phyloP scores from a whole-genome alignment of 2,113 vertebrate genomes.

The Hippocampus zosterae region DNA sequence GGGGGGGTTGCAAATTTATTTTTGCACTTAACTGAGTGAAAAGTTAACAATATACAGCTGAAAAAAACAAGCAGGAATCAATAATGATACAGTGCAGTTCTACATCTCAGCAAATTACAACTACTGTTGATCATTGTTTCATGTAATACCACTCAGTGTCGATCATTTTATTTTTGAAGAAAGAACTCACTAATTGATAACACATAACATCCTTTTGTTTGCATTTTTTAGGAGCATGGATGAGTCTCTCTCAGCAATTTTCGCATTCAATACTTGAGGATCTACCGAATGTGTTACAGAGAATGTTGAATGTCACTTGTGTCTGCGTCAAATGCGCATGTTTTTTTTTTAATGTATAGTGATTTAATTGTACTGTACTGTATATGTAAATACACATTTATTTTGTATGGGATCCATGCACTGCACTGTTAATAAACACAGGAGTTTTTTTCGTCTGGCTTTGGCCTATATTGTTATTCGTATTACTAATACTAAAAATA shows the following conservation, averaged over 20 bases:
- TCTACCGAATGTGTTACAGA: conserved; percentile 33
- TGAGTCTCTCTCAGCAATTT: conserved; percentile 22
- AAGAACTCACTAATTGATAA: not conserved
- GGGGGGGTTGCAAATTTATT: too few species aligned
- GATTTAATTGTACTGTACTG: conserved; percentile 27
- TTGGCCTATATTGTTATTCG: not conserved
- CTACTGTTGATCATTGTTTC: too few species aligned
- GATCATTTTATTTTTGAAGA: not conserved
- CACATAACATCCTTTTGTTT: not conserved
- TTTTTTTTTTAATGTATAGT: not conserved
- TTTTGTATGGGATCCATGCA: conserved; percentile 41
- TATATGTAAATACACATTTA: conserved; percentile 25
- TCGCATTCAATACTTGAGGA: conserved; percentile 47
- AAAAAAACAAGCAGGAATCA: too few species aligned
- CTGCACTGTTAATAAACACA: conserved; percentile 10
- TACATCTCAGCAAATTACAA: too few species aligned
- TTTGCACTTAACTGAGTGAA: too few species aligned
- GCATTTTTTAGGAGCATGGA: conserved; percentile 49
- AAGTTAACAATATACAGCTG: too few species aligned
- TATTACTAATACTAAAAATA: not conserved
- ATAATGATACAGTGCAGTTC: too few species aligned
- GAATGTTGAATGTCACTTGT: conserved; percentile 8
- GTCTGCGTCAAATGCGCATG: conserved; percentile 2
- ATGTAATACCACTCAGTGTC: too few species aligned
- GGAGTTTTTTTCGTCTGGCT: not conserved